These are phyloP conservation scores for Agrotis clavis DNA, from an alignment of 2,888 invertebrate genomes.

Conservation along the genomic window DNA sequence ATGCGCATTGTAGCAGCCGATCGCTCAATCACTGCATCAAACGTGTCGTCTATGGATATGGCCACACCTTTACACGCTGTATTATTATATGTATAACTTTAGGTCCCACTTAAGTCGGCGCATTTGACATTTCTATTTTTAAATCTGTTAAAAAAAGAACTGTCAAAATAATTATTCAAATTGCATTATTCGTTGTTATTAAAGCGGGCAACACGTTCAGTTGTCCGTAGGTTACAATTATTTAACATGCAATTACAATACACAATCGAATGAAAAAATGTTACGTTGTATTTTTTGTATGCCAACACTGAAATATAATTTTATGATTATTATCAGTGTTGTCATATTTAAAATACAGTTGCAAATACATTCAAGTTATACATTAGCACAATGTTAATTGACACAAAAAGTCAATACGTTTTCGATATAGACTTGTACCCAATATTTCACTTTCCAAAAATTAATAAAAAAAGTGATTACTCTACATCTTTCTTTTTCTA, in stretches of 20 bases:
- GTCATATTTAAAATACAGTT: conserved; percentile 26
- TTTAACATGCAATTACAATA: conserved; percentile 55
- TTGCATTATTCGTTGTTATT: conserved; percentile 42
- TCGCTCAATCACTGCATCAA: no score
- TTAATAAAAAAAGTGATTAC: no score
- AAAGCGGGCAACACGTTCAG: conserved; percentile 62
- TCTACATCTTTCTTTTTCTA: not conserved
- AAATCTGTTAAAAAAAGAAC: not conserved
- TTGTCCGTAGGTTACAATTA: conserved; percentile 52
- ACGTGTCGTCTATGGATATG: no score
- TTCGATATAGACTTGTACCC: conserved; percentile 11
- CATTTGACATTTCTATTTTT: not conserved
- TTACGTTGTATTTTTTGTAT: conserved; percentile 24
- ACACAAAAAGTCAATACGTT: conserved; percentile 33
- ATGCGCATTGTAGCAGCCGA: no score
- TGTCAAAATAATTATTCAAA: not conserved
- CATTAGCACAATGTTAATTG: conserved; percentile 50
- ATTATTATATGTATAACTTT: not conserved
- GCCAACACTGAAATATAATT: conserved; percentile 19
- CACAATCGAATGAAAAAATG: conserved; percentile 29
- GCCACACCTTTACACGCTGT: no score
- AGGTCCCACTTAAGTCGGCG: not conserved
- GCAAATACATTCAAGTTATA: conserved; percentile 25
- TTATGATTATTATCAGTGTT: conserved; percentile 13
- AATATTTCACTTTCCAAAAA: conserved; percentile 17